A percentile compares a stretch with the other conserved stretches of the same genome.
These are phyloP conservation scores for Hirundo rustica DNA, from an alignment of 2,797 vertebrate genomes.

Conservation along the genomic window DNA sequence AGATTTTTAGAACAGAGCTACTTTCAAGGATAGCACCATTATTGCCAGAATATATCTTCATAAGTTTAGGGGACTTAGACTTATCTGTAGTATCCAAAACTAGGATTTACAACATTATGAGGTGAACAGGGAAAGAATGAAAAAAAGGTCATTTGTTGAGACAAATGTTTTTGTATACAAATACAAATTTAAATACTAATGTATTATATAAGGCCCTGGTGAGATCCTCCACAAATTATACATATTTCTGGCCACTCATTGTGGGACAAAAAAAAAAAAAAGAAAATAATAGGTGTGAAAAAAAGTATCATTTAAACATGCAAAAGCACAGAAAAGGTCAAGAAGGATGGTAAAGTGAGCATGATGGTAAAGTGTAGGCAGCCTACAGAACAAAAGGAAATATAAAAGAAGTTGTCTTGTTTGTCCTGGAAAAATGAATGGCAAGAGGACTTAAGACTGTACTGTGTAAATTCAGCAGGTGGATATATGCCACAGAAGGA, in stretches of 20 bases:
- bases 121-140: background rate
- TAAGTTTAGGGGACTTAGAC: background rate
- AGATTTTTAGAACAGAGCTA: background rate
- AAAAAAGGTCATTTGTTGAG: background rate
- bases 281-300: too few relatives aligned
- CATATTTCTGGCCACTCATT: background rate
- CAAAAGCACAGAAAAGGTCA: background rate
- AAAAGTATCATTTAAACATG: background rate
- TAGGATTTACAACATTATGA: background rate
- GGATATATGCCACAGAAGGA: background rate
- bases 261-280: rapidly evolving
- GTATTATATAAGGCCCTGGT: background rate
- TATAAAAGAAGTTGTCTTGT: background rate
- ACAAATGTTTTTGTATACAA: background rate
- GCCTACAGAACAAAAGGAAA: background rate
- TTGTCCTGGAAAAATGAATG: conserved; percentile 20
- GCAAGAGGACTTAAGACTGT: background rate
- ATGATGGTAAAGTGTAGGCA: background rate
- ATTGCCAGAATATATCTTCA: background rate
- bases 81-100: background rate
- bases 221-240: background rate
- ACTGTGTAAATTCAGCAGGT: conserved; percentile 8
- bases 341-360: background rate
- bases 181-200: background rate
- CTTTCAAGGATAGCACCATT: background rate